Evolutionary conservation across 2,888 invertebrate genomes (phyloP).

Genomic region (Hyppa rectilinea): DNA sequence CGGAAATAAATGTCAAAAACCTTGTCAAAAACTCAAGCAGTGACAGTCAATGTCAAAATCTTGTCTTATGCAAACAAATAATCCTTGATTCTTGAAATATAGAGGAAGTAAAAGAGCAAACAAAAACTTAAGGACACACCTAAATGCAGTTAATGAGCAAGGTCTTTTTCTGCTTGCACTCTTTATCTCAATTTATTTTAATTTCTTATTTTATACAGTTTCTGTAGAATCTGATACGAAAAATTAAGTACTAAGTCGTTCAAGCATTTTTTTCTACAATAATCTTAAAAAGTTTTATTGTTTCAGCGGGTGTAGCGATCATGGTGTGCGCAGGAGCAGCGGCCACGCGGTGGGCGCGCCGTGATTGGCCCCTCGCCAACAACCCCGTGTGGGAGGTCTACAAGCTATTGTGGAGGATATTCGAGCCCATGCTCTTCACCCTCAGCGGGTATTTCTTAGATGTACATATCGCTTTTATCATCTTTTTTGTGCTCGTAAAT

Average conservation of each 20-base stretch:
- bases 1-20: too few species aligned
- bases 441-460: constrained; percentile 86
- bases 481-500: constrained; percentile 22
- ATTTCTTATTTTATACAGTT: constrained; percentile 3
- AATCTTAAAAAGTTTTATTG: not conserved
- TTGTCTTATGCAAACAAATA: constrained; percentile 14
- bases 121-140: not conserved
- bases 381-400: constrained; percentile 86
- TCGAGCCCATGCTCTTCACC: constrained; percentile 87
- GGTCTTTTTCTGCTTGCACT: constrained; percentile 18
- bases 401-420: constrained; percentile 84
- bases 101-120: constrained; percentile 10
- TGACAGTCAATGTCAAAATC: too few species aligned
- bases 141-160: constrained; percentile 2
- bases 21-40: too few species aligned
- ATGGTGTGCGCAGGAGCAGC: constrained; percentile 88
- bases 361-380: constrained; percentile 83
- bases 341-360: constrained; percentile 84
- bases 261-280: not conserved
- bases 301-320: constrained; percentile 86
- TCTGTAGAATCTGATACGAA: not conserved
- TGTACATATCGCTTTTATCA: constrained; percentile 71
- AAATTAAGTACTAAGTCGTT: not conserved
- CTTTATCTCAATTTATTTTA: constrained; percentile 13
- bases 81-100: constrained; percentile 8